These are phyloP conservation scores for Nematolebias whitei DNA, from an alignment of 2,113 vertebrate species.

Conservation along the genomic window DNA sequence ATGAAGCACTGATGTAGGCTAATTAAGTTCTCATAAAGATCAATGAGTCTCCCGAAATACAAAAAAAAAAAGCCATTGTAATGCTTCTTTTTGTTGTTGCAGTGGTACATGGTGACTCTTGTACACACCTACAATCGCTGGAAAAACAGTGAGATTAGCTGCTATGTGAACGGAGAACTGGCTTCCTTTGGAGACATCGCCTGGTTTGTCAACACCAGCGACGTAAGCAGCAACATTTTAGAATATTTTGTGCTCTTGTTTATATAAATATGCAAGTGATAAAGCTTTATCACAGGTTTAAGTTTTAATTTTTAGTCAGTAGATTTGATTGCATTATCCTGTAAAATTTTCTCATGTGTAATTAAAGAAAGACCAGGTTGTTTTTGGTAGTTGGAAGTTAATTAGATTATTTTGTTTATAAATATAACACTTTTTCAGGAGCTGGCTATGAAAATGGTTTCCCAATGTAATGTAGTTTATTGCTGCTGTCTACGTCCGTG, in stretches of 20 bases:
- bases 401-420: too few species aligned
- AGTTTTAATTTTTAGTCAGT: neutral
- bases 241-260: too few species aligned
- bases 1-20: conserved; percentile 22
- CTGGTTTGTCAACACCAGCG: conserved; percentile 97
- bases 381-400: neutral
- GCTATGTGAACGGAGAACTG: conserved; percentile 95
- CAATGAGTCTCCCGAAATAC: neutral
- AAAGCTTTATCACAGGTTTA: neutral
- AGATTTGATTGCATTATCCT: neutral
- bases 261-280: too few species aligned
- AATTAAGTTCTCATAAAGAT: conserved; percentile 13
- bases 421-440: too few species aligned
- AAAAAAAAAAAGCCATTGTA: too few species aligned
- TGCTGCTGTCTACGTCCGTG: too few species aligned
- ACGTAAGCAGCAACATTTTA: conserved; percentile 83
- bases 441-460: too few species aligned
- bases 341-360: neutral
- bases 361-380: neutral
- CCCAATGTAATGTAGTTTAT: too few species aligned
- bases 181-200: conserved; percentile 96
- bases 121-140: conserved; percentile 97
- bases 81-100: conserved; percentile 35
- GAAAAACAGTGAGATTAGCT: conserved; percentile 98
- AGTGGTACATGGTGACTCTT: conserved; percentile 99